Percentiles rank a stretch among this genome's conserved stretches.
Evolutionary conservation across 2,113 vertebrate species (phyloP).

Genomic region (Gymnarchus niloticus): DNA sequence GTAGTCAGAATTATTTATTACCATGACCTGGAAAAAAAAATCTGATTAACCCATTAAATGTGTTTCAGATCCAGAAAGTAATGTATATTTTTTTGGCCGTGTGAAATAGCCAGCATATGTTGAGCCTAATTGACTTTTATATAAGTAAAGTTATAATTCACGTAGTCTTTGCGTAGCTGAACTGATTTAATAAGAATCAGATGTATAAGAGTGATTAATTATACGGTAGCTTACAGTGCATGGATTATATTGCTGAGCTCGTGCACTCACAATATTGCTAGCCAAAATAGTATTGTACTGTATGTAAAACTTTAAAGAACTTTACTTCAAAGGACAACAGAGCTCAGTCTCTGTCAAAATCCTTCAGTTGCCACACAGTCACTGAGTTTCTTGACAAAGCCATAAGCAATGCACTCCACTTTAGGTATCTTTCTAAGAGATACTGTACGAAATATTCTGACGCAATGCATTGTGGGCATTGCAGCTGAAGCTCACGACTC

Average conservation of each 20-base stretch:
- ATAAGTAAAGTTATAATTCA: slow-evolving; percentile 23
- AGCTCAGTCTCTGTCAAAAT: neutral
- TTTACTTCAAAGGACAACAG: neutral
- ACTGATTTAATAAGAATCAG: slow-evolving; percentile 42
- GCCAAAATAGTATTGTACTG: slow-evolving; percentile 6
- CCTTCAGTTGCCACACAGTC: neutral
- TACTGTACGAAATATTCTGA: neutral
- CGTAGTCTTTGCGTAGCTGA: slow-evolving; percentile 15
- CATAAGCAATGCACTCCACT: neutral
- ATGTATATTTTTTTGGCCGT: slow-evolving; percentile 19
- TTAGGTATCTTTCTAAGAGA: neutral
- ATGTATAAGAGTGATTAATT: slow-evolving; percentile 29
- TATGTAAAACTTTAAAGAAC: neutral
- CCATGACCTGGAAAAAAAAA: slow-evolving; percentile 13
- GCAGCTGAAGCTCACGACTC: neutral
- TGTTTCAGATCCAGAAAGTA: slow-evolving; percentile 13
- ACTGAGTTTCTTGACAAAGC: neutral
- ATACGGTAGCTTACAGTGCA: slow-evolving; percentile 25
- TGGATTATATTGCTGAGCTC: neutral
- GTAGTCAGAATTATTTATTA: slow-evolving; percentile 20
- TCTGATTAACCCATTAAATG: slow-evolving; percentile 18
- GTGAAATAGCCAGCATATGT: slow-evolving; percentile 41
- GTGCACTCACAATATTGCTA: neutral
- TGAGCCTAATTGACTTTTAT: slow-evolving; percentile 38
- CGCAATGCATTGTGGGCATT: slow-evolving; percentile 2